These are phyloP conservation scores for Miltochrista miniata DNA, from an alignment of 2,888 invertebrate genomes.

Conservation along the genomic window DNA sequence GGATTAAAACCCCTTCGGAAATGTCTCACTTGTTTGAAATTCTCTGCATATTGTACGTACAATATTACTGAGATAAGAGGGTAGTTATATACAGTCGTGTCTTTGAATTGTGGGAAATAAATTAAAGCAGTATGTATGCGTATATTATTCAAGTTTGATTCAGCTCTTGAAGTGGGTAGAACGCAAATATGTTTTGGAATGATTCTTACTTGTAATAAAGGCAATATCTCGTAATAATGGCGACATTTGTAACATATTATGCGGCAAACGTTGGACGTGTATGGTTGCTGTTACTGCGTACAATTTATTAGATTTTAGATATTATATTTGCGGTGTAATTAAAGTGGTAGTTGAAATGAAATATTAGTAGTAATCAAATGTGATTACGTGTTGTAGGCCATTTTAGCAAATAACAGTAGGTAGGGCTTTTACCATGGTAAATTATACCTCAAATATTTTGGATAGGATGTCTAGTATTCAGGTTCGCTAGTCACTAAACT, in stretches of 20 bases:
- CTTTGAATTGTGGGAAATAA: slow-evolving; percentile 29
- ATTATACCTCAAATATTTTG: too few relatives aligned
- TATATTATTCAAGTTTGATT: slow-evolving; percentile 34
- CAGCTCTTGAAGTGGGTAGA: slow-evolving; percentile 23
- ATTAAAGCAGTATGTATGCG: slow-evolving; percentile 24
- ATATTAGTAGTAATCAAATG: background rate
- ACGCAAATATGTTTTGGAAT: slow-evolving; percentile 32
- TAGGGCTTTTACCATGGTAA: too few relatives aligned
- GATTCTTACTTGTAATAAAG: slow-evolving; percentile 15
- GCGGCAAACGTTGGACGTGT: slow-evolving; percentile 15
- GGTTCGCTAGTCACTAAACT: too few relatives aligned
- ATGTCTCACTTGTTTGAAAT: slow-evolving; percentile 23
- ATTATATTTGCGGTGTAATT: background rate
- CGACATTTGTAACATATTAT: slow-evolving; percentile 23
- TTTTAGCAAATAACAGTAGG: too few relatives aligned
- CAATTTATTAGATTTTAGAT: slow-evolving; percentile 2
- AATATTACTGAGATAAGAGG: slow-evolving; percentile 20
- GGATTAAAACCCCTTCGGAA: slow-evolving; percentile 30
- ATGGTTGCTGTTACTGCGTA: slow-evolving; percentile 1
- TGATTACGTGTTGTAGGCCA: too few relatives aligned
- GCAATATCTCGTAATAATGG: slow-evolving; percentile 2
- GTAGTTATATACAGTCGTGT: slow-evolving; percentile 32
- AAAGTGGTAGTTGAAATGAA: background rate
- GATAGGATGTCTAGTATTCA: too few relatives aligned
- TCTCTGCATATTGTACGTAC: slow-evolving; percentile 10